These are phyloP conservation scores for Zaprionus vittiger DNA, from an alignment of 1,140 invertebrate species.

Conservation along the genomic window DNA sequence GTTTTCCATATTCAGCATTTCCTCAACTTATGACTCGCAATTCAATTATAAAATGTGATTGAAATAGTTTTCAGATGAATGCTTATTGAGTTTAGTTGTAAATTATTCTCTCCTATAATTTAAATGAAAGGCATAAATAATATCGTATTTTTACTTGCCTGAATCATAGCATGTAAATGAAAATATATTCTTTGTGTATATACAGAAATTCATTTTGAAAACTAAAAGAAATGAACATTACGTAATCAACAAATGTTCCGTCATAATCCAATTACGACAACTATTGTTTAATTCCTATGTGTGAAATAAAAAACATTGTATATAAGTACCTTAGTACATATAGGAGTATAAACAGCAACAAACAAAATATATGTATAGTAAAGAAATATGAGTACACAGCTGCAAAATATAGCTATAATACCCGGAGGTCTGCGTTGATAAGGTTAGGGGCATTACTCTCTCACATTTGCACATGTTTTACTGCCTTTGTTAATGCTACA, in stretches of 20 bases:
- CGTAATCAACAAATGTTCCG: not conserved
- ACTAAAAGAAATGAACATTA: not conserved
- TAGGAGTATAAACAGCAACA: conserved; percentile 18
- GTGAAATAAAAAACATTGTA: not conserved
- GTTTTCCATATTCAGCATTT: not conserved
- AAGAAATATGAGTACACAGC: conserved; percentile 30
- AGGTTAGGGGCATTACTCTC: conserved; percentile 9
- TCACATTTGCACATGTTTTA: conserved; percentile 27
- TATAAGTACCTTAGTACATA: not conserved
- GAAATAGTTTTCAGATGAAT: not conserved
- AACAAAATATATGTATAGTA: not conserved
- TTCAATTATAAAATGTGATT: not conserved
- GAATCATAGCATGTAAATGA: conserved; percentile 14
- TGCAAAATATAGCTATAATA: conserved; percentile 15
- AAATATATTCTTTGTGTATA: not conserved
- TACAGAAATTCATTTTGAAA: not conserved
- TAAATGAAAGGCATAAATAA: not conserved
- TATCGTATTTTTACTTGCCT: not conserved
- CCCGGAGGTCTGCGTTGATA: conserved; percentile 13
- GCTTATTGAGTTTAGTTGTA: not conserved
- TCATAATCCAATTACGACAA: not conserved
- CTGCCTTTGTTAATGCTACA: conserved; percentile 28
- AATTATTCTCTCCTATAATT: not conserved
- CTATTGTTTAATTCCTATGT: not conserved
- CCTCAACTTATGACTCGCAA: not conserved